phyloP scores from a whole-genome alignment of 2,888 invertebrate genomes.

The Temnothorax rugatulus region DNA sequence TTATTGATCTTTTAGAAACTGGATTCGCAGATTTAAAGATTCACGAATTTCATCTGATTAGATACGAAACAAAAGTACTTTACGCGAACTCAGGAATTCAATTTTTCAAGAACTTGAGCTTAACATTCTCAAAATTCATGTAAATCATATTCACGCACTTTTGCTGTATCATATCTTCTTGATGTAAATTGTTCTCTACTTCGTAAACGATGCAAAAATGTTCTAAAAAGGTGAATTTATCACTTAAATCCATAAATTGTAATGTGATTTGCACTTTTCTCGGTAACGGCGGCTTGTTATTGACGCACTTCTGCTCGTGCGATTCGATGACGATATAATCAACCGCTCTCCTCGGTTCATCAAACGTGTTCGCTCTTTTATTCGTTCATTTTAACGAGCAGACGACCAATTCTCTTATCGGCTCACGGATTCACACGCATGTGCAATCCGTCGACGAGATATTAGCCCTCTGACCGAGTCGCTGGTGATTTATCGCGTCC shows the following conservation, averaged over 20 bases:
- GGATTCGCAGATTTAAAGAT: background rate
- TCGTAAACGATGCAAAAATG: background rate
- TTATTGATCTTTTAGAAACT: background rate
- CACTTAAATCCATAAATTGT: too few relatives aligned
- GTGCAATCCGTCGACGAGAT: background rate
- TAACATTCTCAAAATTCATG: background rate
- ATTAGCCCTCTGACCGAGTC: conserved; percentile 28
- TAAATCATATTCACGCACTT: background rate
- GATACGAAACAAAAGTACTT: background rate
- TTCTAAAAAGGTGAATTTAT: background rate
- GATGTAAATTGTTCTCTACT: background rate
- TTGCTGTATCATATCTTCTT: background rate
- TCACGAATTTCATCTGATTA: background rate
- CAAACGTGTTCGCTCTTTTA: background rate
- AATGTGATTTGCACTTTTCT: background rate
- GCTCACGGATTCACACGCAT: conserved; percentile 1
- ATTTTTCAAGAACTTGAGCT: background rate
- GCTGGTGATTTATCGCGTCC: conserved; percentile 5
- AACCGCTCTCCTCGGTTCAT: background rate
- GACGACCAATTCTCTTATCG: conserved; percentile 21
- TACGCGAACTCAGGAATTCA: background rate
- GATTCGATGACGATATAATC: background rate
- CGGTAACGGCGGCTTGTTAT: background rate
- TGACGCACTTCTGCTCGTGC: too few relatives aligned
- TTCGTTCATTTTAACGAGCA: background rate